These are phyloP conservation scores for Aramus guarauna DNA, from an alignment of 2,113 vertebrate species.

Conservation along the genomic window DNA sequence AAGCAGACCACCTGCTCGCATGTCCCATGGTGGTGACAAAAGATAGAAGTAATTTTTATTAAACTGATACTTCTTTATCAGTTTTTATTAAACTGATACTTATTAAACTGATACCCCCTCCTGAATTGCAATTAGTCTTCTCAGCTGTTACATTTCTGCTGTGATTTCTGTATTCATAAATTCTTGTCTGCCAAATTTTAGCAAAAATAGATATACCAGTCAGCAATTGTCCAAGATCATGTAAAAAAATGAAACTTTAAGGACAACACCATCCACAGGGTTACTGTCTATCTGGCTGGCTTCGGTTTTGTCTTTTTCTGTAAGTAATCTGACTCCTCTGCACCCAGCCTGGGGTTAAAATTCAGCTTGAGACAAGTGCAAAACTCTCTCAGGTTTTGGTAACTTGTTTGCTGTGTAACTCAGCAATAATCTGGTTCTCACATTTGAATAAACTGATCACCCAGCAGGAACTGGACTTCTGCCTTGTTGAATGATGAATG, in stretches of 20 bases:
- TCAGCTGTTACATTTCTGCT: not conserved
- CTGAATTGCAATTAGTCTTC: not conserved
- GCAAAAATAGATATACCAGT: not conserved
- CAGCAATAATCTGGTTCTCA: not conserved
- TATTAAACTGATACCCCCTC: not conserved
- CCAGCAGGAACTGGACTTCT: not conserved
- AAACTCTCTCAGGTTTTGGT: not conserved
- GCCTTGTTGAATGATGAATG: not conserved
- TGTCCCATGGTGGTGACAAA: not conserved
- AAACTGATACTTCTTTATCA: not conserved
- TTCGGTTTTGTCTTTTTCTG: not conserved
- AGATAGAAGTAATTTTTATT: not conserved
- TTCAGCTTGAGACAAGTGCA: not conserved
- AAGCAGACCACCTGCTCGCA: not conserved
- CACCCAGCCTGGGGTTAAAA: not conserved
- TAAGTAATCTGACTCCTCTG: not conserved
- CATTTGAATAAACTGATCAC: not conserved
- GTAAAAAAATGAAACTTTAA: not conserved
- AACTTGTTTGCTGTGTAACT: slow-evolving; percentile 12
- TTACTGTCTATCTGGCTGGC: not conserved
- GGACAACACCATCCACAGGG: not conserved
- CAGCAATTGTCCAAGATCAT: not conserved
- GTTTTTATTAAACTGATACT: not conserved
- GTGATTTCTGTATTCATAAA: not conserved
- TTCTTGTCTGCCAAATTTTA: not conserved